Evolutionary conservation across 2,888 invertebrate species (phyloP).

Genomic region (Pristionchus japonicus): DNA sequence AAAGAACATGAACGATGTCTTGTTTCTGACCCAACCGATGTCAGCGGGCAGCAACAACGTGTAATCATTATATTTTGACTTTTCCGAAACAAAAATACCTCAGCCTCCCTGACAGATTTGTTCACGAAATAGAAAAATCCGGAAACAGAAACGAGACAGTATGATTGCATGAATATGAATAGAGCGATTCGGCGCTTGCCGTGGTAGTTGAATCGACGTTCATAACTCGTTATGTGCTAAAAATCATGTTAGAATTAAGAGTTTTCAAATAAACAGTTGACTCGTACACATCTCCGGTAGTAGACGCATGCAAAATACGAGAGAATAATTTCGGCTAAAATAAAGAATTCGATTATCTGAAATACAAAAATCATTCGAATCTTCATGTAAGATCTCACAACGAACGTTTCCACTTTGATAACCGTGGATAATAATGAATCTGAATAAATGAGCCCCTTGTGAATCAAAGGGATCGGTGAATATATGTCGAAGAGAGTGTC

Average conservation of each 20-base stretch:
- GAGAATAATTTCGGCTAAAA: background rate
- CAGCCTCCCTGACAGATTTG: background rate
- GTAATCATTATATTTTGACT: background rate
- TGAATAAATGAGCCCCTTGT: background rate
- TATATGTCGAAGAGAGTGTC: background rate
- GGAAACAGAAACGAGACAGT: background rate
- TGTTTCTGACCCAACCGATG: background rate
- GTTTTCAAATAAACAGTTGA: no score
- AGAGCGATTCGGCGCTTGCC: background rate
- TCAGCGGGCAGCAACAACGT: background rate
- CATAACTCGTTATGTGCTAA: background rate
- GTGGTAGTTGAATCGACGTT: background rate
- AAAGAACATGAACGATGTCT: background rate
- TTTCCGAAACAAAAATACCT: background rate
- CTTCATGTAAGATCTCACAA: background rate
- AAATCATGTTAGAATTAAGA: background rate
- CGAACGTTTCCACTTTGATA: background rate
- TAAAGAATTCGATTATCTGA: background rate
- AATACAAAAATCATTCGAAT: background rate
- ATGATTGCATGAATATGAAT: background rate
- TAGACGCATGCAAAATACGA: background rate
- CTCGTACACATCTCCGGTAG: background rate
- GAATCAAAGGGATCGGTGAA: background rate
- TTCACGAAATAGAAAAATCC: background rate
- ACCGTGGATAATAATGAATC: background rate